Conservation (phyloP, 2,888 invertebrate species). For the Trachelus troglodyta region DNA sequence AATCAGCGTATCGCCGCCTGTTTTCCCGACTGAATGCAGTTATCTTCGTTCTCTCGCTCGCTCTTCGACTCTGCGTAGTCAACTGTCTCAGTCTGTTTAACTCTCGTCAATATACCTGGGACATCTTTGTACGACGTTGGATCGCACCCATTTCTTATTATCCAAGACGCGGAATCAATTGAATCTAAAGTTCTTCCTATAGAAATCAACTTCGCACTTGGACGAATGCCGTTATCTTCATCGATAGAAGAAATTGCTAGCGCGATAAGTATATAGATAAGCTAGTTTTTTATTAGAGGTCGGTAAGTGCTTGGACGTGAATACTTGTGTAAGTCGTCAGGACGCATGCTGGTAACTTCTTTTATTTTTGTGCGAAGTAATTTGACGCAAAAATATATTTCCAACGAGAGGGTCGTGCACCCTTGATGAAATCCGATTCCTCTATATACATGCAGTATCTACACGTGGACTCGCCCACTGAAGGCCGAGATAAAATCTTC, state of each 20-base stretch:
- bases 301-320: neutral
- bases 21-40: conserved; percentile 38
- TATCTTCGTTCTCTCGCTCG: conserved; percentile 18
- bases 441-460: neutral
- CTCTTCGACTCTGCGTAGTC: neutral
- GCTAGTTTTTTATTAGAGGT: neutral
- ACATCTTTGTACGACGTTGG: neutral
- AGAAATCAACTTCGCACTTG: neutral
- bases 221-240: neutral
- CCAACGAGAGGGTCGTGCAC: neutral
- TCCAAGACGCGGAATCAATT: neutral
- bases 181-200: neutral
- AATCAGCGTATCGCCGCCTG: conserved; percentile 39
- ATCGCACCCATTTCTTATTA: neutral
- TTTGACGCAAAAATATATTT: neutral
- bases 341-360: neutral
- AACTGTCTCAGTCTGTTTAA: neutral
- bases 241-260: neutral
- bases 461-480: neutral
- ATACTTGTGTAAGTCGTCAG: neutral
- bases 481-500: neutral
- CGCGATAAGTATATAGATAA: neutral
- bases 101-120: neutral
- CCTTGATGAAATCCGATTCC: neutral
- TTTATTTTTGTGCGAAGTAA: neutral